These are phyloP conservation scores for Hirtodrosophila cameraria DNA, from an alignment of 2,888 invertebrate species.

Conservation along the genomic window DNA sequence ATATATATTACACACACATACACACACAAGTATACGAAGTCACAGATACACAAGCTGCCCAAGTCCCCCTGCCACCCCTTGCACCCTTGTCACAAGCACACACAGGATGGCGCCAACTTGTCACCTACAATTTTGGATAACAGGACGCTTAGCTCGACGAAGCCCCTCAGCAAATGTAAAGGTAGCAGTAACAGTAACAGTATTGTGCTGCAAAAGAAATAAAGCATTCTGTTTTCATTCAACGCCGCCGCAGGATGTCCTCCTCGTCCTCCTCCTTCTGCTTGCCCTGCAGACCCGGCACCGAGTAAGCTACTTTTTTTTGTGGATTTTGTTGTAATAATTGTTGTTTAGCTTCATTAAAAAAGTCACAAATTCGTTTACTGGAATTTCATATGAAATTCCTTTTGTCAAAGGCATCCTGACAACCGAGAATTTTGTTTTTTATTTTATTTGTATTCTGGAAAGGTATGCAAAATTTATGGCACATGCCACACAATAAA, in stretches of 20 bases:
- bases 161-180: constrained; percentile 39
- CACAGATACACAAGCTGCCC: constrained; percentile 3
- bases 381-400: constrained; percentile 71
- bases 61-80: background rate
- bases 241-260: constrained; percentile 13
- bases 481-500: constrained; percentile 32
- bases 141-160: constrained; percentile 25
- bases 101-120: constrained; percentile 53
- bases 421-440: constrained; percentile 10
- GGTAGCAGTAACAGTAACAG: constrained; percentile 40
- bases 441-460: constrained; percentile 3
- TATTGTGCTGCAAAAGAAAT: constrained; percentile 39
- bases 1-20: constrained; percentile 60
- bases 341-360: constrained; percentile 73
- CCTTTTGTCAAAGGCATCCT: constrained; percentile 48
- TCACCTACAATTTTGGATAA: constrained; percentile 64
- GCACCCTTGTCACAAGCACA: background rate
- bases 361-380: constrained; percentile 75
- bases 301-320: background rate
- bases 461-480: constrained; percentile 59
- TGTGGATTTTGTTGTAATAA: constrained; percentile 56
- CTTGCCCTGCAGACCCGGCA: background rate
- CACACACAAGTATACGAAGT: constrained; percentile 9
- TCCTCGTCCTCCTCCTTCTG: background rate
- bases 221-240: constrained; percentile 58